These are phyloP conservation scores for Donacobius atricapilla DNA, from an alignment of 2,113 vertebrate species.

Conservation along the genomic window DNA sequence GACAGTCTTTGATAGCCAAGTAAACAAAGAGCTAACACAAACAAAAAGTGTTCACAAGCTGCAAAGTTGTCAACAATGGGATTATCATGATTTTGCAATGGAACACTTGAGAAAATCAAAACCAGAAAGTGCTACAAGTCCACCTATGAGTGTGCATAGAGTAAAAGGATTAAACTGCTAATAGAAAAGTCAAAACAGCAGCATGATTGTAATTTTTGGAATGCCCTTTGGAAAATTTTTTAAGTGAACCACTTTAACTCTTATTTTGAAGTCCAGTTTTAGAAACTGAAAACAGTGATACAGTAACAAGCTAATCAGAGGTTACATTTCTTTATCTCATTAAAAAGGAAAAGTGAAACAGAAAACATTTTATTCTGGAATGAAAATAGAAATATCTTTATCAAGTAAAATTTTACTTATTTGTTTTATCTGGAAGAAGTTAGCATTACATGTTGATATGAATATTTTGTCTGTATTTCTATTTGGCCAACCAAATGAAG, in stretches of 20 bases:
- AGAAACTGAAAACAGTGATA: not conserved
- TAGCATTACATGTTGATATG: not conserved
- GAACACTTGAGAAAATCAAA: not conserved
- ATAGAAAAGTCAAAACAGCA: not conserved
- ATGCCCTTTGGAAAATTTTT: not conserved
- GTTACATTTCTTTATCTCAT: not conserved
- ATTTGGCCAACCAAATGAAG: not conserved
- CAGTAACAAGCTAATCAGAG: not conserved
- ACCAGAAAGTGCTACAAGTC: not conserved
- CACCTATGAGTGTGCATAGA: fast-evolving
- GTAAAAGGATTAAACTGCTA: not conserved
- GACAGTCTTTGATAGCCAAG: not conserved
- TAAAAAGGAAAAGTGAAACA: not conserved
- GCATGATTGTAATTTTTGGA: not conserved
- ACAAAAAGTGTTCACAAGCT: not conserved
- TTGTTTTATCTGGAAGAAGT: not conserved
- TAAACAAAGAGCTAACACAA: not conserved
- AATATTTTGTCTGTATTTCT: not conserved
- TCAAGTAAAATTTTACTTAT: not conserved
- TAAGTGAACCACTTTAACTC: not conserved
- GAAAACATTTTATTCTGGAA: not conserved
- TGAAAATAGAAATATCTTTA: not conserved
- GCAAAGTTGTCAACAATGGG: not conserved
- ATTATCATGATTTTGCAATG: not conserved
- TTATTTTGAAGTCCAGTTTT: not conserved